These are phyloP conservation scores for Eupithecia subumbrata DNA, from an alignment of 2,888 invertebrate genomes.

Conservation along the genomic window DNA sequence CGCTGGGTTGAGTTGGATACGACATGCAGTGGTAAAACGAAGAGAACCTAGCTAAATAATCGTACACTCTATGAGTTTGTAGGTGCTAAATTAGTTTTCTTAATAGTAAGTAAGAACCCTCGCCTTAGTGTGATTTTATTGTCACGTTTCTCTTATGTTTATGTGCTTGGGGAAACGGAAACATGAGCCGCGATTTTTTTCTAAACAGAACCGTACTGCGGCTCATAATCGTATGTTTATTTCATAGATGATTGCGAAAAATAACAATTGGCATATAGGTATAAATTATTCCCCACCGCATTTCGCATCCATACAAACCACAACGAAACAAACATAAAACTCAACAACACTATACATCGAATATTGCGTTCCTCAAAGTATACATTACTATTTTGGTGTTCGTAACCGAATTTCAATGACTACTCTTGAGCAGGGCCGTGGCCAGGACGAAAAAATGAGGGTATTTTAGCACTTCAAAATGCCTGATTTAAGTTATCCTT, in stretches of 20 bases:
- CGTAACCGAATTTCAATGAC: conserved; percentile 69
- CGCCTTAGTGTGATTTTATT: background rate
- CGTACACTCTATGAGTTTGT: background rate
- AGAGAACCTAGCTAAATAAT: background rate
- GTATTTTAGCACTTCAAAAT: background rate
- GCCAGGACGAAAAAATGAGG: background rate
- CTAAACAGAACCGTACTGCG: background rate
- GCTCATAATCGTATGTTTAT: background rate
- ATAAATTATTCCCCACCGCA: conserved; percentile 10
- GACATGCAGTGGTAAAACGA: conserved; percentile 26
- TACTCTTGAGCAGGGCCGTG: conserved; percentile 54
- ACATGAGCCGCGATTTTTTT: background rate
- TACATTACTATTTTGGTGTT: conserved; percentile 82
- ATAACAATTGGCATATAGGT: background rate
- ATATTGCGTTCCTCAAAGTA: conserved; percentile 74
- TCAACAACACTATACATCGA: conserved; percentile 53
- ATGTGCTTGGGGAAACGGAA: background rate
- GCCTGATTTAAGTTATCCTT: background rate
- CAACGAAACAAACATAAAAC: conserved; percentile 49
- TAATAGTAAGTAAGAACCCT: background rate
- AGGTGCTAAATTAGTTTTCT: background rate
- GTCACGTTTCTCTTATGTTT: background rate
- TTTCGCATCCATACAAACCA: conserved; percentile 41
- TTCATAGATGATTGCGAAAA: background rate
- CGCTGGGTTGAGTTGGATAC: conserved; percentile 33